Percentiles rank a stretch among this genome's conserved stretches.
These are phyloP conservation scores for Psittacus erithacus DNA, from an alignment of 2,113 vertebrate genomes.

Conservation along the genomic window DNA sequence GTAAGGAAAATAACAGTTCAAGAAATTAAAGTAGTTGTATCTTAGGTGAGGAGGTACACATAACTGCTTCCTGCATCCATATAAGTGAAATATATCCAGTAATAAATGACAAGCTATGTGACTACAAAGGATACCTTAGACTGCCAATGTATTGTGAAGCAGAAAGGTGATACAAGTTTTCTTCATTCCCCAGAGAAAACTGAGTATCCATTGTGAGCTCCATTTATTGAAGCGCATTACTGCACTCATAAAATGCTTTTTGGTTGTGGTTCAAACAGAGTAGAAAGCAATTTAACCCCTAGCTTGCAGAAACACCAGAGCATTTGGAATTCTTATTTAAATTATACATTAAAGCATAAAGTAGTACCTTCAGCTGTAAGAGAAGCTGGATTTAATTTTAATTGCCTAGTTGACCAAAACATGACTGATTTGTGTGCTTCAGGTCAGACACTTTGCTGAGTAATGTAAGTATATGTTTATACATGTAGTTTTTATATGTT, in stretches of 20 bases:
- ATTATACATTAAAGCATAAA: not conserved
- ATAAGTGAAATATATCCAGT: not conserved
- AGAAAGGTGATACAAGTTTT: slow-evolving; percentile 27
- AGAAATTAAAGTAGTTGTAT: not conserved
- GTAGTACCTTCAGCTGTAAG: not conserved
- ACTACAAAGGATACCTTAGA: not conserved
- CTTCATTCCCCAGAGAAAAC: not conserved
- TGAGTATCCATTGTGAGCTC: not conserved
- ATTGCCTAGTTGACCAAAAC: not conserved
- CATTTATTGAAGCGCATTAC: slow-evolving; percentile 21
- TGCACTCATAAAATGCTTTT: slow-evolving; percentile 21
- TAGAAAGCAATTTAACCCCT: not conserved
- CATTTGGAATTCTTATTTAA: not conserved
- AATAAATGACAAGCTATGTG: not conserved
- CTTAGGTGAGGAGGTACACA: not conserved
- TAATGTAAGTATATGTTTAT: not conserved
- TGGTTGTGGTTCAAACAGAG: not conserved
- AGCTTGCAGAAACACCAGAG: not conserved
- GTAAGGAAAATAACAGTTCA: not conserved
- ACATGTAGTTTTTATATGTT: not conserved
- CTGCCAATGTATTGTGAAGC: not conserved
- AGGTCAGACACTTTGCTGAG: not conserved
- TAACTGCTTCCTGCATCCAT: not conserved
- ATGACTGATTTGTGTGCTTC: not conserved
- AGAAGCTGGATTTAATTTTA: not conserved